These are phyloP conservation scores for Chloroclystis v-ata DNA, from an alignment of 2,888 invertebrate species.

Conservation along the genomic window DNA sequence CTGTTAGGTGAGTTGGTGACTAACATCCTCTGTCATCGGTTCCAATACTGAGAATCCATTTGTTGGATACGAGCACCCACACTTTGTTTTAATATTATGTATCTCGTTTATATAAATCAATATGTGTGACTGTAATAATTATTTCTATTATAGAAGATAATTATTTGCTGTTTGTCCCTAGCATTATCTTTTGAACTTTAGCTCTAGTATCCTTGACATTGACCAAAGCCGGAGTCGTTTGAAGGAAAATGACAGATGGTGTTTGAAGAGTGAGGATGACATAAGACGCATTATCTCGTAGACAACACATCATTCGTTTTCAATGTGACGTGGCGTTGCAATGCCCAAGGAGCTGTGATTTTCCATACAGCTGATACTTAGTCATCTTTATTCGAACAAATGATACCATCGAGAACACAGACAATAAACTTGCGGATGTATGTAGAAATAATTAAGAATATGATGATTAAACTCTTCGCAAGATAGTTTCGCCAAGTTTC, in stretches of 20 bases:
- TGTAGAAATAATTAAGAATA: too few species aligned
- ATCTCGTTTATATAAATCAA: slow-evolving; percentile 13
- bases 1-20: slow-evolving; percentile 34
- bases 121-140: slow-evolving; percentile 14
- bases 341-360: slow-evolving; percentile 7
- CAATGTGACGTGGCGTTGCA: slow-evolving; percentile 3
- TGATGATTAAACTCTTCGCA: not conserved
- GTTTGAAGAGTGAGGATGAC: not conserved
- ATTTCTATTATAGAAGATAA: slow-evolving; percentile 6
- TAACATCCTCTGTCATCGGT: slow-evolving; percentile 41
- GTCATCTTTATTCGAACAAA: slow-evolving; percentile 11
- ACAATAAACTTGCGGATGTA: too few species aligned
- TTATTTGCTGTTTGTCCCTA: not conserved
- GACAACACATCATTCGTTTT: not conserved
- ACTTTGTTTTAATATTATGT: slow-evolving; percentile 19
- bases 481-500: slow-evolving; percentile 29
- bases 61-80: slow-evolving; percentile 37
- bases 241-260: slow-evolving; percentile 19
- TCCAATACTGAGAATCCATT: slow-evolving; percentile 39
- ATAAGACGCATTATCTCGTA: not conserved
- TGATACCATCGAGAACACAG: too few species aligned
- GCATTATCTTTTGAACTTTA: slow-evolving; percentile 19
- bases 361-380: slow-evolving; percentile 11
- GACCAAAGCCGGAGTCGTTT: slow-evolving; percentile 25
- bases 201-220: slow-evolving; percentile 26